Evolutionary conservation across 1,140 invertebrate genomes (phyloP).

Genomic region (Sinonovacula constricta): DNA sequence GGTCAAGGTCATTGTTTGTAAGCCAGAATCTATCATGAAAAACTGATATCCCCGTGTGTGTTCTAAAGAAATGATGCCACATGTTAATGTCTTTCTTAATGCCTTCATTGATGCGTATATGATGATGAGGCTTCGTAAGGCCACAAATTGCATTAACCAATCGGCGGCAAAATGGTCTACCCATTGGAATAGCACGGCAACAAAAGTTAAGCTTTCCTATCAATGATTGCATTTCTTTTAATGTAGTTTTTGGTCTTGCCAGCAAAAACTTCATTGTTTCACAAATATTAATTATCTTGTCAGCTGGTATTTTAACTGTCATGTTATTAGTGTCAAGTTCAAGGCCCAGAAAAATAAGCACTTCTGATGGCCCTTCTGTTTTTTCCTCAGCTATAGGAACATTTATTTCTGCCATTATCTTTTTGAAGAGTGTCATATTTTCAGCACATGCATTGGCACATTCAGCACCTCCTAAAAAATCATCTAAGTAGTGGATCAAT

Average conservation of each 20-base stretch:
- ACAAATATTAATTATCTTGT: conserved; percentile 25
- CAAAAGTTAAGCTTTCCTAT: conserved; percentile 53
- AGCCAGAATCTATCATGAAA: too few species aligned
- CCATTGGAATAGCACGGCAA: conserved; percentile 38
- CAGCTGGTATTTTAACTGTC: conserved; percentile 12
- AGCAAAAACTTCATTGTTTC: not conserved
- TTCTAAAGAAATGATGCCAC: conserved; percentile 48
- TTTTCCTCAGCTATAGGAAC: conserved; percentile 33
- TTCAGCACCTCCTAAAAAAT: conserved; percentile 19
- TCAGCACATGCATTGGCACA: not conserved
- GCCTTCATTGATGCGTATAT: conserved; percentile 31
- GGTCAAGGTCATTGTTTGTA: conserved; percentile 12
- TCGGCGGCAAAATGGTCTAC: conserved; percentile 45
- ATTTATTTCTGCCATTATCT: not conserved
- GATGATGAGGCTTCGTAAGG: conserved; percentile 36
- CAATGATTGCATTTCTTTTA: conserved; percentile 50
- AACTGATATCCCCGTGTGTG: too few species aligned
- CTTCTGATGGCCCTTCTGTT: conserved; percentile 27
- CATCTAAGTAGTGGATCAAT: conserved; percentile 47
- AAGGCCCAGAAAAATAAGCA: conserved; percentile 31
- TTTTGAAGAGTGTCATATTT: not conserved
- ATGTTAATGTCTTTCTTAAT: conserved; percentile 33
- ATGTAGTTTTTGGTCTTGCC: not conserved
- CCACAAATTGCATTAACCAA: conserved; percentile 37
- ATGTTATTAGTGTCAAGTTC: conserved; percentile 30